These are phyloP conservation scores for Pinctada fucata DNA, from an alignment of 2,888 invertebrate genomes.

Conservation along the genomic window DNA sequence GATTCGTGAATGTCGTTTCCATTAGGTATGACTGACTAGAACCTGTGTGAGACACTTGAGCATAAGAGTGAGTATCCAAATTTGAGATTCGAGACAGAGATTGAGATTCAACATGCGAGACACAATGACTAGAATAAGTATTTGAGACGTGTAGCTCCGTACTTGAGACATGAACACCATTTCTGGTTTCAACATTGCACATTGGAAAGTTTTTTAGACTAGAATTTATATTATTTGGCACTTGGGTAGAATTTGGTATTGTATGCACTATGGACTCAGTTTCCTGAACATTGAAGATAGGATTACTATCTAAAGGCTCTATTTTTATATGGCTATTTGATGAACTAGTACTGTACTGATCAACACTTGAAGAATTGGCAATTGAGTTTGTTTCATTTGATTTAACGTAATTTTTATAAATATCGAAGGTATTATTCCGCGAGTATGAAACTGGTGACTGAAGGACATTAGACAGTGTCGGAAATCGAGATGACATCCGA, in stretches of 20 bases:
- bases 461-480: background rate
- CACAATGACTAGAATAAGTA: too few relatives aligned
- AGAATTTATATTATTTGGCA: background rate
- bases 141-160: background rate
- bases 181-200: background rate
- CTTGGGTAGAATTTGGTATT: background rate
- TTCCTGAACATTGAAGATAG: background rate
- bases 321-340: background rate
- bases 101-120: too few relatives aligned
- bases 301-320: background rate
- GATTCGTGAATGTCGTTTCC: background rate
- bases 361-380: too few relatives aligned
- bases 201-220: background rate
- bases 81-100: too few relatives aligned
- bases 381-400: background rate
- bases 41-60: background rate
- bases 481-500: background rate
- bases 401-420: background rate
- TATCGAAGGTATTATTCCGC: background rate
- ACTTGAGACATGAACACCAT: background rate
- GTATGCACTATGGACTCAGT: background rate
- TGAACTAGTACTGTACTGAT: too few relatives aligned
- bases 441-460: background rate
- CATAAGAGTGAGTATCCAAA: background rate
- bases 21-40: background rate